Evolutionary conservation across 1,140 invertebrate genomes (phyloP).

Genomic region (Zaprionus camerounensis): DNA sequence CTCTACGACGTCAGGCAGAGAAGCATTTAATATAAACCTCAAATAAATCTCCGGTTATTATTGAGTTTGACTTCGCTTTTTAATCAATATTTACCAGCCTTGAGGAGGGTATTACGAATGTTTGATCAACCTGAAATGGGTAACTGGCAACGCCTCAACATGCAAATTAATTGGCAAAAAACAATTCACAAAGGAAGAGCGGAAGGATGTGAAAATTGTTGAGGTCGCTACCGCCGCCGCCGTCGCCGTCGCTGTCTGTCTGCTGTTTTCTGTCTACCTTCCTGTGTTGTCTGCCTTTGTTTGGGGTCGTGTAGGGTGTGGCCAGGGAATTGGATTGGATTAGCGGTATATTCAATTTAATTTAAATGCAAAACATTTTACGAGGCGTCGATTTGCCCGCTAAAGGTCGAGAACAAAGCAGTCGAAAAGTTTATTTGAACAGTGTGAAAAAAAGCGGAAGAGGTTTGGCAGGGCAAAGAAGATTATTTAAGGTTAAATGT

Average conservation of each 20-base stretch:
- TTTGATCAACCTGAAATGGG: background rate
- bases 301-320: constrained; percentile 21
- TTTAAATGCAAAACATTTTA: constrained; percentile 76
- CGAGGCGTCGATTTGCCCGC: constrained; percentile 55
- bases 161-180: constrained; percentile 70
- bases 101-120: background rate
- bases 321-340: constrained; percentile 69
- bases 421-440: constrained; percentile 5
- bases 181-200: constrained; percentile 14
- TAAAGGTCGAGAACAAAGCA: constrained; percentile 15
- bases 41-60: background rate
- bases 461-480: background rate
- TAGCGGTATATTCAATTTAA: constrained; percentile 77
- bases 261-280: constrained; percentile 23
- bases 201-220: constrained; percentile 50
- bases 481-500: constrained; percentile 1
- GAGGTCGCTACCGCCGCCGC: background rate
- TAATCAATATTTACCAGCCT: background rate
- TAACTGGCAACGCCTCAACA: constrained; percentile 26
- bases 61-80: background rate
- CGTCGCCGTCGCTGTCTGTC: constrained; percentile 6
- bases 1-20: background rate
- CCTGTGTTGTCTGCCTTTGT: constrained; percentile 42
- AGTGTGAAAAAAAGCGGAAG: background rate
- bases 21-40: background rate